phyloP scores from a whole-genome alignment of 2,888 invertebrate species.

The Ectobius pallidus region DNA sequence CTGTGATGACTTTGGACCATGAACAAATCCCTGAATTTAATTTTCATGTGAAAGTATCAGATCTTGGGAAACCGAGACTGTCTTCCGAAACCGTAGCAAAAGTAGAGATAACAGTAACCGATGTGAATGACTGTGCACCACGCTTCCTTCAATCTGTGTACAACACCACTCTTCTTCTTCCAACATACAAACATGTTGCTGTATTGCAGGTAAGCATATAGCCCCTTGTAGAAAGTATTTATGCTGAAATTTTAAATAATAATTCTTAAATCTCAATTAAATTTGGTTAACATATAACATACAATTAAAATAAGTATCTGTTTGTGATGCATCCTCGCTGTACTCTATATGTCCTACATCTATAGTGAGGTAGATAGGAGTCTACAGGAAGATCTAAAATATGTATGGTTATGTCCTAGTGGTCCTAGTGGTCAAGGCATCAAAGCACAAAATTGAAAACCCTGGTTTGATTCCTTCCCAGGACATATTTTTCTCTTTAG shows the following conservation, averaged over 20 bases:
- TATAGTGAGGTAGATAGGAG: too few species aligned
- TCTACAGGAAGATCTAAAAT: too few species aligned
- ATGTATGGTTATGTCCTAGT: too few species aligned
- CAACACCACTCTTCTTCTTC: conserved; percentile 77
- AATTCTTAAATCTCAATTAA: too few species aligned
- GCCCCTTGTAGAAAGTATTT: too few species aligned
- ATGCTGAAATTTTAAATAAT: too few species aligned
- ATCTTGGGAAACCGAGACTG: conserved; percentile 82
- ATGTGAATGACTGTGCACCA: conserved; percentile 92
- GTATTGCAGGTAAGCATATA: conserved; percentile 59
- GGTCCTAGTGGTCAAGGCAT: too few species aligned
- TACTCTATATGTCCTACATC: too few species aligned
- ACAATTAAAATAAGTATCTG: too few species aligned
- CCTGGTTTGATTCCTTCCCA: not conserved
- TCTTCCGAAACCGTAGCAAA: conserved; percentile 79
- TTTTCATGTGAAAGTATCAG: conserved; percentile 85
- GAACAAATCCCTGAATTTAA: conserved; percentile 71
- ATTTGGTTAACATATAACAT: too few species aligned
- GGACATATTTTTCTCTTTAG: not conserved
- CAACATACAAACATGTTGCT: conserved; percentile 80
- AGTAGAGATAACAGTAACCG: conserved; percentile 77
- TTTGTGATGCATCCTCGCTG: too few species aligned
- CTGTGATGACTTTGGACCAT: conserved; percentile 78
- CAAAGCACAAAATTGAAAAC: too few species aligned
- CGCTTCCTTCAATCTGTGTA: conserved; percentile 72